Base-by-base conservation (phyloP, 2,797 vertebrate species). In the Poecilia gillii region DNA sequence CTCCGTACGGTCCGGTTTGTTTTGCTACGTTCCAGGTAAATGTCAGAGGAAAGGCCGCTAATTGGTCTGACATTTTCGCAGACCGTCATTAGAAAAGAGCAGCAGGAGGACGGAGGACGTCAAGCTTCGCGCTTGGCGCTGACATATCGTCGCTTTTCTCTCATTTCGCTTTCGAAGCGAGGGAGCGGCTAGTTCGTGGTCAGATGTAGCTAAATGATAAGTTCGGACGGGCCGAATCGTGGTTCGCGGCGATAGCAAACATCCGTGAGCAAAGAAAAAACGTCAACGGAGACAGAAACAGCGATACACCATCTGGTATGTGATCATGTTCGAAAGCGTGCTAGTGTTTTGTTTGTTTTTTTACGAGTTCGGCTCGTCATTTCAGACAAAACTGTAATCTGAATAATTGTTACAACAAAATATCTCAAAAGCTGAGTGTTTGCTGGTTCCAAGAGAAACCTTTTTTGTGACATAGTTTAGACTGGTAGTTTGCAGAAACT, bases 391-490 rank as follows among this genome's bases (percentile, higher is more conserved):
- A 92, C 93, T 93, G 91, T 94, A 92, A 94, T 91, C 88, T 89
- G 86, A 94, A 92, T 89, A 93, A 93, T 92, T 93, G 92, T 90
- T 85, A 89, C 89, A 93, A 94, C 82, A 90, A 92, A 95, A 96
- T 94, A 94, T 95, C 93, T 94, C 90, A n/a, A 92, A 93, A 92
- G 75, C 87, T 94, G 95, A 93, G 92, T 95, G 94, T 95, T 94
- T 92, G 93, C 93, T 84, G 92, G 93, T 94, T 95, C 94, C 92
- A 91, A 93, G 94, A 94, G 92, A 95, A 96, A n/a, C 66, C 33
- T 94, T 76, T 94, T 95, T 96, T 95, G 95, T 96, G 96, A 95
- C 95, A 94, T 96, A 96, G 95, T 94, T 95, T 97, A 97, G 96
- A 95, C 86, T 82, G 93, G 94, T 97, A 97, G 96, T 95, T 96